These are phyloP conservation scores for Pedionomus torquatus DNA, from an alignment of 2,113 vertebrate genomes.

Conservation along the genomic window DNA sequence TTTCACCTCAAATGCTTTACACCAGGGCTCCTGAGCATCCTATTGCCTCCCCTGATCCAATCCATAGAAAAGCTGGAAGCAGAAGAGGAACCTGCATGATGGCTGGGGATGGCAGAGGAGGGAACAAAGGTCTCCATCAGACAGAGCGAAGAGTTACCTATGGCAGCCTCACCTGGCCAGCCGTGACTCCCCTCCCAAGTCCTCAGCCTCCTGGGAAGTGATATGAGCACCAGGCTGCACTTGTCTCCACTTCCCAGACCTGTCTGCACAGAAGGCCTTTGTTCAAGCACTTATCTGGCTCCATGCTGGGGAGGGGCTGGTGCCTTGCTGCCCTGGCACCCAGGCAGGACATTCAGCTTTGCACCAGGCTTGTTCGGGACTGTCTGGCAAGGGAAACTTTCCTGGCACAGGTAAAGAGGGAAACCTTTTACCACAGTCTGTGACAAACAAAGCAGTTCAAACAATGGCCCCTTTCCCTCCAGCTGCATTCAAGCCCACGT, in stretches of 20 bases:
- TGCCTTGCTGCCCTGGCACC: neutral
- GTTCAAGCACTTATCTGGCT: slow-evolving; percentile 34
- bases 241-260: neutral
- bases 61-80: neutral
- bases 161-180: neutral
- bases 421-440: neutral
- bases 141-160: neutral
- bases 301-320: neutral
- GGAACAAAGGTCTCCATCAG: neutral
- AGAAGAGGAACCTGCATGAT: neutral
- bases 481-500: neutral
- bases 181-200: accelerated
- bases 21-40: neutral
- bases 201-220: neutral
- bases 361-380: neutral
- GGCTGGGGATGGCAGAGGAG: neutral
- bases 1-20: neutral
- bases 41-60: neutral
- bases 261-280: slow-evolving; percentile 30
- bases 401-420: slow-evolving; percentile 6
- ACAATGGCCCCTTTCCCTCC: neutral
- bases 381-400: neutral
- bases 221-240: accelerated
- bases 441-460: neutral
- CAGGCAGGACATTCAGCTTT: neutral